phyloP scores from a whole-genome alignment of 2,888 invertebrate species.

The Agriotes lineatus region DNA sequence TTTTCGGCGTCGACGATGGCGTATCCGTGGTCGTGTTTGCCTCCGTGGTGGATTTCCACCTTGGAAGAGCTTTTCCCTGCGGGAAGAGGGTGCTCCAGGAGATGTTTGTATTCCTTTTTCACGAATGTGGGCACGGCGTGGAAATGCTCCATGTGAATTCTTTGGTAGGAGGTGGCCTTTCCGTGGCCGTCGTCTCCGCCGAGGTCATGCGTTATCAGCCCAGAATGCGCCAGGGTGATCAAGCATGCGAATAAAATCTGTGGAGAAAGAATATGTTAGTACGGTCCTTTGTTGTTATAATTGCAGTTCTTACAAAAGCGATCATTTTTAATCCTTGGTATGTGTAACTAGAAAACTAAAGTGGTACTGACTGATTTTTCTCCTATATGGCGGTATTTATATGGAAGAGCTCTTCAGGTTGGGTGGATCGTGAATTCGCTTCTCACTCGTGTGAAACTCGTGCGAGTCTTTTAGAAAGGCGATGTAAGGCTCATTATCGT shows the following conservation, averaged over 20 bases:
- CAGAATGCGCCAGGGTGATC: conserved; percentile 14
- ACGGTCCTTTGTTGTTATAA: too few species aligned
- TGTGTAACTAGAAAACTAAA: conserved; percentile 3
- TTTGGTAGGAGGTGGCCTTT: conserved; percentile 78
- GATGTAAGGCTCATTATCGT: conserved; percentile 32
- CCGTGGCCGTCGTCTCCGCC: conserved; percentile 67
- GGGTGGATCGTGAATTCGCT: neutral
- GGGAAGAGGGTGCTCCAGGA: conserved; percentile 75
- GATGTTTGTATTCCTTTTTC: conserved; percentile 76
- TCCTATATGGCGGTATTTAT: conserved; percentile 23
- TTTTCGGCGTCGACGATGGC: conserved; percentile 41
- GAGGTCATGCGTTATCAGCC: conserved; percentile 17
- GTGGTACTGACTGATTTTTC: conserved; percentile 18
- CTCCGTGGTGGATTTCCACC: conserved; percentile 56
- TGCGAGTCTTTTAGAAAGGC: conserved; percentile 17
- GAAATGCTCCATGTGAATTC: conserved; percentile 78
- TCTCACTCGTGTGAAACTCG: neutral
- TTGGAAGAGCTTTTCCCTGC: conserved; percentile 68
- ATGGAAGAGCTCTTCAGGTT: conserved; percentile 22
- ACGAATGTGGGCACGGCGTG: conserved; percentile 78
- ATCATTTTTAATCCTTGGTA: conserved; percentile 2
- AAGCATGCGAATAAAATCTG: conserved; percentile 19
- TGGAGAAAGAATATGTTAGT: conserved; percentile 5
- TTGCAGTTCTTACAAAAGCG: conserved; percentile 16
- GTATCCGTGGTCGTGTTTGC: conserved; percentile 56